Evolutionary conservation across 2,113 vertebrate genomes (phyloP).

Genomic region (Peromyscus maniculatus): DNA sequence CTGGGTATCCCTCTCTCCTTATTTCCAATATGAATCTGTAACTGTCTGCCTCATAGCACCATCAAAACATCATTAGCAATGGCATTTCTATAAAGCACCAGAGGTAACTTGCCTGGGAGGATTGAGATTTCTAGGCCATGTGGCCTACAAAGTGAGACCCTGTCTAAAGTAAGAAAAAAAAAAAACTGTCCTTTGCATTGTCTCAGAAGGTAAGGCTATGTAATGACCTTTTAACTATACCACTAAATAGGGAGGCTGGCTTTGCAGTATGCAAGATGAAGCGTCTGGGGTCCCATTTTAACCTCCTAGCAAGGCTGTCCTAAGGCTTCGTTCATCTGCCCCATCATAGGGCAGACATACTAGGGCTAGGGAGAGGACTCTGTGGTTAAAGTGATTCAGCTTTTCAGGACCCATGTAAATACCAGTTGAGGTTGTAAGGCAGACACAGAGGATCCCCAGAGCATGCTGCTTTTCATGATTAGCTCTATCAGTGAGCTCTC

Average conservation of each 20-base stretch:
- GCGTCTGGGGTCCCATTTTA: rapidly evolving
- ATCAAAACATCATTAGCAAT: neutral
- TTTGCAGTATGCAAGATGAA: neutral
- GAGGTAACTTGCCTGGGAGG: neutral
- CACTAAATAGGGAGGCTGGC: rapidly evolving
- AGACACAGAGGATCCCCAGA: neutral
- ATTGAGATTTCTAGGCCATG: neutral
- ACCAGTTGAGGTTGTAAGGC: neutral
- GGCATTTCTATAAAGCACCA: neutral
- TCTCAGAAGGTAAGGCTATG: neutral
- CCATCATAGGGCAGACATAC: too few species aligned
- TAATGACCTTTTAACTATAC: neutral
- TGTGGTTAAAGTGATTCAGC: too few species aligned
- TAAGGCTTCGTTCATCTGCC: neutral
- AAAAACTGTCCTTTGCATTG: too few species aligned
- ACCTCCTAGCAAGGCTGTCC: too few species aligned
- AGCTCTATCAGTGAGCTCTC: neutral
- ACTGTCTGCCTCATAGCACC: neutral
- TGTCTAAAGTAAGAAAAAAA: neutral
- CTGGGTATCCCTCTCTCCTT: neutral
- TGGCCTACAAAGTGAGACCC: neutral
- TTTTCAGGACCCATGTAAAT: neutral
- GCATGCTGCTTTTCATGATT: neutral
- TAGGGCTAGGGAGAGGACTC: neutral
- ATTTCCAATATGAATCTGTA: neutral